These are phyloP conservation scores for Drepana arcuata DNA, from an alignment of 1,140 invertebrate genomes.

Conservation along the genomic window DNA sequence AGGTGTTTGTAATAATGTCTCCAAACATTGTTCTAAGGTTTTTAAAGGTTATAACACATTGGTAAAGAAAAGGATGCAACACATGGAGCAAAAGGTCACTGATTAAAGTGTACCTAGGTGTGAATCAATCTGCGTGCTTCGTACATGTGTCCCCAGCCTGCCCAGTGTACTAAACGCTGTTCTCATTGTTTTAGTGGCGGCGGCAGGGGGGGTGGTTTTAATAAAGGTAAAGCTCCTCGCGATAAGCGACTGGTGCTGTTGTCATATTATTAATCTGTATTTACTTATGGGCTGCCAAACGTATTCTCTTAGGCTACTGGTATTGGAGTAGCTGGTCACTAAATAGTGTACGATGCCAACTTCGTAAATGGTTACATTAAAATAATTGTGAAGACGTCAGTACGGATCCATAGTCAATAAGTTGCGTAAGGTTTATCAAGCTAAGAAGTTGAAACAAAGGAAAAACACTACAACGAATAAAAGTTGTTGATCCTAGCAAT, in stretches of 20 bases:
- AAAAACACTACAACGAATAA: no score
- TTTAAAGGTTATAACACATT: constrained; percentile 57
- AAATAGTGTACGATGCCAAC: no score
- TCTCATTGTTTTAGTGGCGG: constrained; percentile 90
- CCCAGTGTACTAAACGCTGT: constrained; percentile 77
- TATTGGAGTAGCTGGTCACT: constrained; percentile 5
- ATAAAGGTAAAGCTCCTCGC: constrained; percentile 89
- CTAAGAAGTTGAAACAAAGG: no score
- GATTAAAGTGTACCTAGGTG: constrained; percentile 75
- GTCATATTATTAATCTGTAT: constrained; percentile 77
- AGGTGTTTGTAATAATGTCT: constrained; percentile 34
- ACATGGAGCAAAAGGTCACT: constrained; percentile 72
- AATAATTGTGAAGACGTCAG: no score
- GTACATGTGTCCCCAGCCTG: constrained; percentile 76
- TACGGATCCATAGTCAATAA: no score
- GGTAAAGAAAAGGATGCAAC: constrained; percentile 61
- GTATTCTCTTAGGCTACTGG: constrained; percentile 18
- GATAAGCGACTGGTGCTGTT: constrained; percentile 78
- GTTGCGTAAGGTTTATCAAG: no score
- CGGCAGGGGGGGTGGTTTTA: constrained; percentile 87
- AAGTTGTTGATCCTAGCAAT: no score
- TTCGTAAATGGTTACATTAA: no score
- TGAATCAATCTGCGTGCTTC: constrained; percentile 69
- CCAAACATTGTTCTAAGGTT: constrained; percentile 49
- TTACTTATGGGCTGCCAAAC: constrained; percentile 64